These are phyloP conservation scores for Danio kyathit DNA, from an alignment of 2,797 vertebrate genomes.

Conservation along the genomic window DNA sequence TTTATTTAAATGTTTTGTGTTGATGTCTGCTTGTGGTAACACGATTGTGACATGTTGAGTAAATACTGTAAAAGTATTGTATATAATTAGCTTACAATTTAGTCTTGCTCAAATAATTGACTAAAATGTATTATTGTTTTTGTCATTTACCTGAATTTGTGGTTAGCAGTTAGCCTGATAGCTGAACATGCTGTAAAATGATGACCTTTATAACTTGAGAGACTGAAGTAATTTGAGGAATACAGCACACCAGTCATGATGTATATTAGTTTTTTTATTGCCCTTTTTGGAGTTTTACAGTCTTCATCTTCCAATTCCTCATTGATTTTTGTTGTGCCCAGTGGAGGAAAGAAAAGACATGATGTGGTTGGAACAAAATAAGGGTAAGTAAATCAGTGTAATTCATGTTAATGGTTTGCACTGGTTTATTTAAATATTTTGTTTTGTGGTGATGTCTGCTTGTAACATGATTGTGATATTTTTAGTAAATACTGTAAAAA, in stretches of 20 bases:
- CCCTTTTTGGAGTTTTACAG: neutral
- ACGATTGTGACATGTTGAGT: too few species aligned
- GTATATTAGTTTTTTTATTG: neutral
- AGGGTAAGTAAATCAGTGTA: neutral
- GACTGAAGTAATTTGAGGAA: neutral
- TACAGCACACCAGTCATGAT: neutral
- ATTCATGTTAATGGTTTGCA: neutral
- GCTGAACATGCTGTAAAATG: neutral
- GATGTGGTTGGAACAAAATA: neutral
- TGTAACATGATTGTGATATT: too few species aligned
- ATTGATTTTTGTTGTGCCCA: neutral
- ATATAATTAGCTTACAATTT: too few species aligned
- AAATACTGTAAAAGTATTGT: too few species aligned
- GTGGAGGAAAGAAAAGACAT: neutral
- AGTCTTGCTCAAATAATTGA: too few species aligned
- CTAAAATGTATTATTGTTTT: too few species aligned
- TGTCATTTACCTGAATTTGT: neutral
- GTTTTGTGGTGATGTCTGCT: neutral
- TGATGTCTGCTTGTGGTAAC: too few species aligned
- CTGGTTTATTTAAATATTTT: neutral
- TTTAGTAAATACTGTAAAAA: neutral
- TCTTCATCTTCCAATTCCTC: neutral
- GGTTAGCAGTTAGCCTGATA: neutral
- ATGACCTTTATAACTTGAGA: too few species aligned
- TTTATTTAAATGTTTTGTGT: neutral